phyloP scores from a whole-genome alignment of 2,113 vertebrate species.

The Dipodomys ordii region DNA sequence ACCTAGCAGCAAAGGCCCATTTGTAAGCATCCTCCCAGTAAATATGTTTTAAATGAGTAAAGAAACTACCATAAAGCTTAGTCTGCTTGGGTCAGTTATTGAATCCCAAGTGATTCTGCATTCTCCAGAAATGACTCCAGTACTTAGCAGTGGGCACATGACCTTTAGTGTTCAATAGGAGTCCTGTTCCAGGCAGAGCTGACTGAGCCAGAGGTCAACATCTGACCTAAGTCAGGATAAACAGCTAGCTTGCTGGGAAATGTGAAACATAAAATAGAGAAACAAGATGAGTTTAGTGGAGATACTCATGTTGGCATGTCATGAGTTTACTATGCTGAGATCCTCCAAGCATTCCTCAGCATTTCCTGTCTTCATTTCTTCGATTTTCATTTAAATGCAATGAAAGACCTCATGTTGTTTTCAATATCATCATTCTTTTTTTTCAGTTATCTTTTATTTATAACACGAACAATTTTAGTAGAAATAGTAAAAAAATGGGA shows the following conservation, averaged over 20 bases:
- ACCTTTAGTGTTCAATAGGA: not conserved
- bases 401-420: not conserved
- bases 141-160: not conserved
- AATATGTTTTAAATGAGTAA: slow-evolving; percentile 4
- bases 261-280: not conserved
- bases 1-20: not conserved
- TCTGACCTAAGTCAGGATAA: not conserved
- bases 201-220: not conserved
- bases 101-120: not conserved
- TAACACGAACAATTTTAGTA: not conserved
- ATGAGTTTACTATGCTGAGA: slow-evolving; percentile 8
- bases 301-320: slow-evolving; percentile 14
- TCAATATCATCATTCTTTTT: not conserved
- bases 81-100: not conserved
- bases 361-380: not conserved
- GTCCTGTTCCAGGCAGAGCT: not conserved
- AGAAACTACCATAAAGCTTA: not conserved
- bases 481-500: not conserved
- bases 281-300: not conserved
- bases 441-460: not conserved
- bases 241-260: not conserved
- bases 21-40: not conserved
- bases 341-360: not conserved
- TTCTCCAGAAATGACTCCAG: not conserved
- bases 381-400: slow-evolving; percentile 10